Evolutionary conservation across 2,113 vertebrate genomes (phyloP).

Genomic region (zebrafish (Danio rerio)): DNA sequence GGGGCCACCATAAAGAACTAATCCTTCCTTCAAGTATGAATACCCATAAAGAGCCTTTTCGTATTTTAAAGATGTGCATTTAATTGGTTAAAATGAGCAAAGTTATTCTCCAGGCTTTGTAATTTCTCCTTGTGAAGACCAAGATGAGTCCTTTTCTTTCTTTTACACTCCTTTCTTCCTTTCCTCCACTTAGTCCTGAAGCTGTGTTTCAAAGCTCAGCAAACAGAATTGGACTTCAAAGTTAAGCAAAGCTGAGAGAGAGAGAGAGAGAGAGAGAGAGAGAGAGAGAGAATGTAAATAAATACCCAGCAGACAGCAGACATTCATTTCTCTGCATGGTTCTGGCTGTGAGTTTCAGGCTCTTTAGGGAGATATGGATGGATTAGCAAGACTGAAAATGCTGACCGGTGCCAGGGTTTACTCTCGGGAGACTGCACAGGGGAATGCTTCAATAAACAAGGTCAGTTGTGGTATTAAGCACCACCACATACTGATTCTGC

Average conservation of each 20-base stretch:
- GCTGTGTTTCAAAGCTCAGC: conserved; percentile 40
- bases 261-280: not conserved
- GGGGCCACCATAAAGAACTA: conserved; percentile 52
- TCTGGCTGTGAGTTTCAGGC: conserved; percentile 29
- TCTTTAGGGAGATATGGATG: conserved; percentile 43
- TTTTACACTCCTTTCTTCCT: conserved; percentile 5
- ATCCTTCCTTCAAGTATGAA: conserved; percentile 41
- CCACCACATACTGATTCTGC: not conserved
- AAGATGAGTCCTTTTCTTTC: not conserved
- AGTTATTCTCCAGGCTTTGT: conserved; percentile 48
- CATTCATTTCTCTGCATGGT: conserved; percentile 46
- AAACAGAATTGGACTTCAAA: conserved; percentile 39
- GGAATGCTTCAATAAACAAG: conserved; percentile 37
- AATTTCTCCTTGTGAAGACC: conserved; percentile 45
- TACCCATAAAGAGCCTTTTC: conserved; percentile 37
- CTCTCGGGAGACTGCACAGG: conserved; percentile 8
- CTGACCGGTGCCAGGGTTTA: conserved; percentile 47
- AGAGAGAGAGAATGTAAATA: conserved; percentile 17
- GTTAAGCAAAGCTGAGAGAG: conserved; percentile 23
- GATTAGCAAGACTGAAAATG: conserved; percentile 57
- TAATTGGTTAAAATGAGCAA: conserved; percentile 60
- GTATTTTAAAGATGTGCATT: conserved; percentile 56
- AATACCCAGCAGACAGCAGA: conserved; percentile 12
- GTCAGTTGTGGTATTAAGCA: conserved; percentile 14
- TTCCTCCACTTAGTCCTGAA: conserved; percentile 11